phyloP scores from a whole-genome alignment of 2,888 invertebrate species.

The Dicyrtomina minuta region DNA sequence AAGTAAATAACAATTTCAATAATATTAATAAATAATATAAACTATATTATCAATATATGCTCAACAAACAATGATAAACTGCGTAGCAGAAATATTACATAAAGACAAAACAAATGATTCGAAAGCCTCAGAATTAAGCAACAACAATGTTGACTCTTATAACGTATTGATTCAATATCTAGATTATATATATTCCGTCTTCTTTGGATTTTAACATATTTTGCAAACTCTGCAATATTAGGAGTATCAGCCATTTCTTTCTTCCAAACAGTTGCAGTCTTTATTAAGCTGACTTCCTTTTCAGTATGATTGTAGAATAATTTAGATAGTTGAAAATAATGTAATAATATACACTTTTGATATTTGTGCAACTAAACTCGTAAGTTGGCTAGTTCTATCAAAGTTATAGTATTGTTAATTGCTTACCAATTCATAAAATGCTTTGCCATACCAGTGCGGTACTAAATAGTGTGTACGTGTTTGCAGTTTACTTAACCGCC shows the following conservation, averaged over 20 bases:
- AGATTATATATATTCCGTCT: conserved; percentile 56
- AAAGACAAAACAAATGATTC: too few relatives aligned
- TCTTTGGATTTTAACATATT: conserved; percentile 59
- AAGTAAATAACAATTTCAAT: conserved; percentile 31
- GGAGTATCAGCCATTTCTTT: conserved; percentile 57
- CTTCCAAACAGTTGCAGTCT: conserved; percentile 46
- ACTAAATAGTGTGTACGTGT: too few relatives aligned
- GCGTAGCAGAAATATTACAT: not conserved
- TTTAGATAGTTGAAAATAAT: conserved; percentile 37
- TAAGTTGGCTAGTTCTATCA: too few relatives aligned
- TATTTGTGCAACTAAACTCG: too few relatives aligned
- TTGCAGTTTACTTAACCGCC: too few relatives aligned
- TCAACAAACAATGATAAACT: not conserved
- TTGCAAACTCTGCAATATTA: conserved; percentile 59
- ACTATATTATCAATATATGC: not conserved
- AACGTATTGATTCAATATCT: conserved; percentile 49
- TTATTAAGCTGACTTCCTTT: conserved; percentile 41
- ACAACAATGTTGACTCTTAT: not conserved
- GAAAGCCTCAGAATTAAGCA: too few relatives aligned
- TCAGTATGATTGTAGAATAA: conserved; percentile 36
- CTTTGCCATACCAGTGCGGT: too few relatives aligned
- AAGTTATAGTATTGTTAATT: too few relatives aligned
- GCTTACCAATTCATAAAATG: not conserved
- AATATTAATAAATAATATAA: not conserved
- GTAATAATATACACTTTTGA: conserved; percentile 1